Evolutionary conservation across 2,113 vertebrate species (phyloP).

Genomic region (Chionomys nivalis): DNA sequence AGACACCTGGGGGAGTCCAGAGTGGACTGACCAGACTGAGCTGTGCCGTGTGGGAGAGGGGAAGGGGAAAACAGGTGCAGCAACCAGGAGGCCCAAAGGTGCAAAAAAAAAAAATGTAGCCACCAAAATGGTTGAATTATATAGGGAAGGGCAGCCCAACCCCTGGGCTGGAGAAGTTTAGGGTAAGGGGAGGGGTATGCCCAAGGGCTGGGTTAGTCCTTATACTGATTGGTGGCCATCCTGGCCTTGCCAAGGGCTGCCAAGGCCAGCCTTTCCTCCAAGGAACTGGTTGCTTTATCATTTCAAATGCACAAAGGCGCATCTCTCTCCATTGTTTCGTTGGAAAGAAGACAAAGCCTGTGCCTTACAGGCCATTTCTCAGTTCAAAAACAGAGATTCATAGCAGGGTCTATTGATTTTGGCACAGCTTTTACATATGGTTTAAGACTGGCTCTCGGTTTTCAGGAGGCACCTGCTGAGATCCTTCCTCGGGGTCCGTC

Average conservation of each 20-base stretch:
- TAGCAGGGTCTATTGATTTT: background rate
- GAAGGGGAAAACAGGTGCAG: no score
- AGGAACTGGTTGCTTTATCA: background rate
- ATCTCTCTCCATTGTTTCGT: background rate
- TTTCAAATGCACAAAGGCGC: background rate
- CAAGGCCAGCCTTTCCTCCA: slow-evolving; percentile 37
- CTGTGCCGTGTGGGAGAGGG: no score
- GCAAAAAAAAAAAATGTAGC: no score
- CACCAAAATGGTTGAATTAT: no score
- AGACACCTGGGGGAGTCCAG: no score
- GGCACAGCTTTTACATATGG: background rate
- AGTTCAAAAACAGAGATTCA: background rate
- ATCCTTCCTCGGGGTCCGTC: background rate
- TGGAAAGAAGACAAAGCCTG: background rate
- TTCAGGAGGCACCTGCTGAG: no score
- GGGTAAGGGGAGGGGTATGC: background rate
- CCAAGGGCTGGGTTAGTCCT: slow-evolving; percentile 58
- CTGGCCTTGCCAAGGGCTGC: slow-evolving; percentile 42
- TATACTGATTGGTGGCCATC: slow-evolving; percentile 44
- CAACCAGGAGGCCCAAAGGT: no score
- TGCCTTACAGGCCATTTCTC: background rate
- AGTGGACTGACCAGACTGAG: no score
- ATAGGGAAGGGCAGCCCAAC: no score
- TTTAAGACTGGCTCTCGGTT: background rate
- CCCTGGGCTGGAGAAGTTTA: background rate